Percentiles rank a stretch among this genome's conserved stretches.
Conservation (phyloP, 1,140 invertebrate genomes). For the Megalopta genalis region DNA sequence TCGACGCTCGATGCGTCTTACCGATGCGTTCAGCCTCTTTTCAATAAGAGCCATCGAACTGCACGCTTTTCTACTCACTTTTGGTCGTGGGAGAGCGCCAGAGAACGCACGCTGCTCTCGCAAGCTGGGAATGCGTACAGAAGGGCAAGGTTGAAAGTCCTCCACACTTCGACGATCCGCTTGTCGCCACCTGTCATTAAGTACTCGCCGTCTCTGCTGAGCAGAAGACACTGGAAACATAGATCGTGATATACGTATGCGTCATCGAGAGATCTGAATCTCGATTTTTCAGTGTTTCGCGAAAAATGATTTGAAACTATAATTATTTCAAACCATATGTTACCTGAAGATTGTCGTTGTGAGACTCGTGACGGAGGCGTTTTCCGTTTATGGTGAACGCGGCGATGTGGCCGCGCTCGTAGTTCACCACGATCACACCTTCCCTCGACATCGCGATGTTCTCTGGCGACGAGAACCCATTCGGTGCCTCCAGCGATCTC, state of each 20-base stretch:
- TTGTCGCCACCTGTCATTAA: slow-evolving; percentile 97
- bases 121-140: slow-evolving; percentile 98
- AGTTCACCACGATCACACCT: slow-evolving; percentile 97
- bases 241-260: neutral
- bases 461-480: slow-evolving; percentile 91
- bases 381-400: slow-evolving; percentile 96
- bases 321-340: slow-evolving; percentile 21
- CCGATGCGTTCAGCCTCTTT: too few relatives aligned
- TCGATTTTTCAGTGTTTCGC: too few relatives aligned
- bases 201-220: slow-evolving; percentile 99
- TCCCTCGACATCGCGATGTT: slow-evolving; percentile 96
- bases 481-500: slow-evolving; percentile 91
- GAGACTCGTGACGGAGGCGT: slow-evolving; percentile 91
- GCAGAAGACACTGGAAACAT: slow-evolving; percentile 88
- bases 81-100: slow-evolving; percentile 98
- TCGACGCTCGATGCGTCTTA: too few relatives aligned
- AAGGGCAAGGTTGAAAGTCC: slow-evolving; percentile 97
- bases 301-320: too few relatives aligned
- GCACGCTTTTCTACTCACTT: slow-evolving; percentile 87
- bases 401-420: slow-evolving; percentile 94
- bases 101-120: slow-evolving; percentile 94
- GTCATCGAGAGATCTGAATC: too few relatives aligned
- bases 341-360: slow-evolving; percentile 97
- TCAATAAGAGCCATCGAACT: too few relatives aligned
- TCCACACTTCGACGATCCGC: slow-evolving; percentile 98